Evolutionary conservation across 2,113 vertebrate genomes (phyloP), one percentile per base, ranked within the genome.

Genomic region (Polyodon spathula): DNA sequence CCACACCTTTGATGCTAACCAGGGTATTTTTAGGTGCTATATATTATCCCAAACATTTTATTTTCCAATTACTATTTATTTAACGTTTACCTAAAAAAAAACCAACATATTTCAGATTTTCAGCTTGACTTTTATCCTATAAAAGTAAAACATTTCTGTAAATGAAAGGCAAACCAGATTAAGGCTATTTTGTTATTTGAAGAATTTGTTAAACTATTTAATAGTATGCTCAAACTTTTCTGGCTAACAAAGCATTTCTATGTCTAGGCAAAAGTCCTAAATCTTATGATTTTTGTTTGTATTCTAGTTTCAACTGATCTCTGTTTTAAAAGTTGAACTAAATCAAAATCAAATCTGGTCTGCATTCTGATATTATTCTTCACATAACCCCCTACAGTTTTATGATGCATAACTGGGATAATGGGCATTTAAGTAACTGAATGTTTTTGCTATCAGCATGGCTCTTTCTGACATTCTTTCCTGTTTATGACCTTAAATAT

Each of bases 401-500:
- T 54, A 43, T 42, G 51, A 59, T 48, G 59, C 56, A 48, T 54
- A 48, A 43, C 27, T 27, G 27, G 27, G 27, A 27, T 27, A 27
- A 27, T 27, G 39, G 57, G 63, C 58, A 59, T 41, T 64, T 59
- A 59, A 54, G 54, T 40, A 39, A 46, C 57, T 42, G n/a, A 40
- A 59, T 54, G 54, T 44, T 41, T 6, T 50, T 53, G 27, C 50
- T 39, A 59, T 53, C 59, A 54, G 46, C 63, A 37, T n/a, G 16
- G 10, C 27, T 27, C 27, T 27, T 27, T 27, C 27, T 54, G 70
- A 67, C 50, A 70, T 69, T 63, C 66, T 66, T 37, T 76, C 73
- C 64, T 63, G 27, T 76, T 74, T 61, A 65, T 27, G 27, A 27
- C 27, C 27, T 27, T 27, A 27, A 27, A 27, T 27, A 40, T 44